Conservation (phyloP, 37 sponge, comb jelly and placozoan genomes). For the Haliclona indistincta region DNA sequence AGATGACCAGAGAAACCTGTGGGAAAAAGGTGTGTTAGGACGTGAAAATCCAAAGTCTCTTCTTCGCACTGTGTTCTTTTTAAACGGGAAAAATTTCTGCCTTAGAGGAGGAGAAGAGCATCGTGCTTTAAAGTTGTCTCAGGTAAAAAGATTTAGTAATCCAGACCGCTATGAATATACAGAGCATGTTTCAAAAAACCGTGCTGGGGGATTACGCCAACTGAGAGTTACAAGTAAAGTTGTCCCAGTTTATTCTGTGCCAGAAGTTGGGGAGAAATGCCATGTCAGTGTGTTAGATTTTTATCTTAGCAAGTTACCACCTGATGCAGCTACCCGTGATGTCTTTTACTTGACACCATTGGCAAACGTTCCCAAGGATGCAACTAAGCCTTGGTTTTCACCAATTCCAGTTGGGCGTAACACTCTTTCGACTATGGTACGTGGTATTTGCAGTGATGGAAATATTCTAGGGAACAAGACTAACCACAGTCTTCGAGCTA, state of each 20-base stretch:
- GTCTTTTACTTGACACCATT: conserved; percentile 13
- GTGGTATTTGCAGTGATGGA: conserved; percentile 20
- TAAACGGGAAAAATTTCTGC: conserved; percentile 20
- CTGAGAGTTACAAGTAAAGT: conserved; percentile 21
- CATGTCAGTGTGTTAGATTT: conserved; percentile 17
- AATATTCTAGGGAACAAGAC: conserved; percentile 14
- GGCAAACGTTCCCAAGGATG: not conserved
- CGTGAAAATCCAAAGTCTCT: conserved; percentile 6
- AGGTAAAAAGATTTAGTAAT: conserved; percentile 6
- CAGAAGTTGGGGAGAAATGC: conserved; percentile 26
- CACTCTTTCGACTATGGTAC: no score
- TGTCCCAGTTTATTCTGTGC: conserved; percentile 6
- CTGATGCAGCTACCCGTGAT: conserved; percentile 10
- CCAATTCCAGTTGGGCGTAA: conserved; percentile 29
- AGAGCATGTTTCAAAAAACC: conserved; percentile 39
- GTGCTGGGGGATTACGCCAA: conserved; percentile 30
- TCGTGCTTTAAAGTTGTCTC: conserved; percentile 24
- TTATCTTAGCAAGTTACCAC: conserved; percentile 23
- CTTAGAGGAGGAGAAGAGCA: conserved; percentile 25
- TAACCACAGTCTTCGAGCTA: conserved; percentile 47
- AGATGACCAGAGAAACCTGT: no score
- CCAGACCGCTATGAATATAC: not conserved
- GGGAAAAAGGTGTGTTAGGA: conserved; percentile 14
- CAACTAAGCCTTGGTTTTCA: conserved; percentile 11
- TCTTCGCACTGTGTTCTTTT: conserved; percentile 29